Conservation (phyloP, 2,113 vertebrate species). For the Coturnix japonica region DNA sequence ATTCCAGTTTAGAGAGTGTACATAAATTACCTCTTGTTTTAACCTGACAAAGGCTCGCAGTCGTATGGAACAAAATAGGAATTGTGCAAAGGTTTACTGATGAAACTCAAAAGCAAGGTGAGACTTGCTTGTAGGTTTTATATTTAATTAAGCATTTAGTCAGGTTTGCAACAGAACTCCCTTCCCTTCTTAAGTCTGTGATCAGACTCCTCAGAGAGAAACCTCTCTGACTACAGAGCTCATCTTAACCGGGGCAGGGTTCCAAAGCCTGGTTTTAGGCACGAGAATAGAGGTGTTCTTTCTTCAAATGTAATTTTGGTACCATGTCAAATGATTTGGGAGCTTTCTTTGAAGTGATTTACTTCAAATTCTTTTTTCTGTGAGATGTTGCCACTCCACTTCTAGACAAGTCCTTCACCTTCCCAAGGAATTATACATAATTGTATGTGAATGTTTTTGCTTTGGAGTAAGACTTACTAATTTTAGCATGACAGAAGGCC, state of each 20-base stretch:
- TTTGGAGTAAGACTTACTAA: background rate
- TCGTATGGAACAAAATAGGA: conserved; percentile 2
- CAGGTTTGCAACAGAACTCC: background rate
- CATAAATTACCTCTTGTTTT: conserved; percentile 48
- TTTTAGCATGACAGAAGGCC: background rate
- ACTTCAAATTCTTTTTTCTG: background rate
- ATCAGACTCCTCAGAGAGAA: background rate
- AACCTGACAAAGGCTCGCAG: conserved; percentile 3
- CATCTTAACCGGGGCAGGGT: background rate
- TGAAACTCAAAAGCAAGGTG: conserved; percentile 46
- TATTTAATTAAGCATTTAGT: conserved; percentile 41
- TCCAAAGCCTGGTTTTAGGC: background rate
- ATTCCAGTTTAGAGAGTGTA: background rate
- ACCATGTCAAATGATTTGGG: background rate
- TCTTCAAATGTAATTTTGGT: background rate
- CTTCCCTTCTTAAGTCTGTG: background rate
- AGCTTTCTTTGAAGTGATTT: background rate
- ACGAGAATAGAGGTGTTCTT: background rate
- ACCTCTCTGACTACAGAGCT: background rate
- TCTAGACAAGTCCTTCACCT: background rate
- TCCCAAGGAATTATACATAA: background rate
- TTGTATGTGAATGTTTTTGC: background rate
- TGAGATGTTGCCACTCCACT: background rate
- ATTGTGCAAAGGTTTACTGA: conserved; percentile 36
- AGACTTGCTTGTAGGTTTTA: conserved; percentile 30